These are phyloP conservation scores for Troilus luridus DNA, from an alignment of 2,888 invertebrate species.

Conservation along the genomic window DNA sequence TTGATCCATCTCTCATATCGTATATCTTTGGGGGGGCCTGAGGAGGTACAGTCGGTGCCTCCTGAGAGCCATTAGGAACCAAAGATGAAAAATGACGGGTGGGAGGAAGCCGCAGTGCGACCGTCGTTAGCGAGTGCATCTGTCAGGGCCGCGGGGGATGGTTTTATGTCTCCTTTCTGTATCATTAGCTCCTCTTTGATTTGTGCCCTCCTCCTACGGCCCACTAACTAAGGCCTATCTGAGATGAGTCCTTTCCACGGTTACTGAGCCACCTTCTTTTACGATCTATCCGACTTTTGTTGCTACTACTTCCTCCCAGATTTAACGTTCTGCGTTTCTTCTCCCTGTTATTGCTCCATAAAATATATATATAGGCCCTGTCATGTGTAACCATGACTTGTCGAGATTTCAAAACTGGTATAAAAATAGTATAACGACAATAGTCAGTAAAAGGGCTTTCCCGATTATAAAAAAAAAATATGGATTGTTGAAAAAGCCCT, in stretches of 20 bases:
- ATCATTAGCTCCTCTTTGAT: conserved; percentile 46
- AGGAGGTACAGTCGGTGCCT: background rate
- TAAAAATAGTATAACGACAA: too few relatives aligned
- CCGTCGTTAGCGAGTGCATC: conserved; percentile 43
- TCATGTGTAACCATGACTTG: too few relatives aligned
- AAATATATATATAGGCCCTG: background rate
- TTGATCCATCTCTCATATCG: background rate
- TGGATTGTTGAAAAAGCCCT: too few relatives aligned
- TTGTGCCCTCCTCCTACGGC: conserved; percentile 32
- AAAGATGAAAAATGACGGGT: conserved; percentile 36
- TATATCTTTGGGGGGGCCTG: background rate
- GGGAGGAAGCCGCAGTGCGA: conserved; percentile 37
- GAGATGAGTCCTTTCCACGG: background rate
- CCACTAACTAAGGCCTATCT: conserved; percentile 45
- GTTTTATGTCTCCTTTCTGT: conserved; percentile 36
- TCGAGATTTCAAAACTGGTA: too few relatives aligned
- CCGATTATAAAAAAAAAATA: too few relatives aligned
- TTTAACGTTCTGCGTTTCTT: background rate
- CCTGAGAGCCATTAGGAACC: background rate
- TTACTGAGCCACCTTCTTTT: conserved; percentile 5
- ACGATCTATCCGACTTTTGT: background rate
- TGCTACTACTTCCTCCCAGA: background rate
- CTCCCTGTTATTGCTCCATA: background rate
- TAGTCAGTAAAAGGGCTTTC: too few relatives aligned
- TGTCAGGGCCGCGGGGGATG: conserved; percentile 41